Base-by-base conservation (phyloP, 2,888 invertebrate genomes). In the Subacronicta megacephala region DNA sequence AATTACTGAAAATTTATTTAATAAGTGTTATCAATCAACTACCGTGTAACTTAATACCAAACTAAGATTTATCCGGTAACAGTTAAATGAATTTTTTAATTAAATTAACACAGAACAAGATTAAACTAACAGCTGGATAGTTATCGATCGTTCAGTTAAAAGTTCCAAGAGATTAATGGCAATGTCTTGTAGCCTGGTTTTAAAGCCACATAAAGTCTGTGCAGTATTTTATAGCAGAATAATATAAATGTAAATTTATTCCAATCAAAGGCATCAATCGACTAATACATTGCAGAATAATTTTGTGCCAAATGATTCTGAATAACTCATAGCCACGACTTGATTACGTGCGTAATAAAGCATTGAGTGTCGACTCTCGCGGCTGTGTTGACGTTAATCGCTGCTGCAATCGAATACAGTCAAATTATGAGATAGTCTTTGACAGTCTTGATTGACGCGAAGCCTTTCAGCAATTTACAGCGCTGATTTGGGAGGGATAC, bases 41-140 rank as follows among this genome's bases (percentile, higher is more conserved):
- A 7, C 35, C 46, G 16, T n/a, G 37, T 16, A 49, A 46, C 41
- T 68, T 50, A 50, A 46, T 62, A 50, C 18, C 38, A 12, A 68
- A 62, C 42, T 50, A 50, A 65, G 55, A 63, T 63, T 47, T 63
- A 56, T 23, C 26, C 20, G 23, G 51, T 47, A 52, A 29, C 17
- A 29, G 41, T 38, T 43, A 20, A 69, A 69, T 63, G 16, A 51
- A 66, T 70, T 20, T 70, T 66, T 70, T 44, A 63, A 70, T 66
- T 57, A 52, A 70, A 63, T 57, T 51, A 70, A 35, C 46, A 51
- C 31, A 35, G 56, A 66, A 45, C 41, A 31, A 66, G 57, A 49
- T 63, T 70, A 70, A 66, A 63, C 57, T 52, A 46, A 31, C 49
- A 43, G 57, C 13, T 16, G 26, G 59, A 53, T 65, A 56, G 64